Evolutionary conservation across 2,888 invertebrate genomes (phyloP).

Genomic region (Thalpophila matura): DNA sequence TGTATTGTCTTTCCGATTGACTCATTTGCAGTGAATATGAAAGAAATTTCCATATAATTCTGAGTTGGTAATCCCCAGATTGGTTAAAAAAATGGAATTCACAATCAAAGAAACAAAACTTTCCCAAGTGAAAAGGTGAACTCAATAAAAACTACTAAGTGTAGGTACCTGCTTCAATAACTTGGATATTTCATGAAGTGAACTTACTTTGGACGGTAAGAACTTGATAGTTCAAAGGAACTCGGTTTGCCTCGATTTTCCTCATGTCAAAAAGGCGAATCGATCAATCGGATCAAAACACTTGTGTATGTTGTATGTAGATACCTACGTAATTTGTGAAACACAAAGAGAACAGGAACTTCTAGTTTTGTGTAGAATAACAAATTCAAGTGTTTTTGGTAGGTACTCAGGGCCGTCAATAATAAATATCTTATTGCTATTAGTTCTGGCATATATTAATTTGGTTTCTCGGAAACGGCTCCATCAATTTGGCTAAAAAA

Average conservation of each 20-base stretch:
- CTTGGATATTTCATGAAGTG: slow-evolving; percentile 31
- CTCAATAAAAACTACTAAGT: slow-evolving; percentile 31
- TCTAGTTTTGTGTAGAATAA: slow-evolving; percentile 46
- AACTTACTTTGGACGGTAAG: slow-evolving; percentile 34
- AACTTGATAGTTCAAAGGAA: slow-evolving; percentile 46
- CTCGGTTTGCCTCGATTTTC: slow-evolving; percentile 27
- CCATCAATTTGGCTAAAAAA: no score
- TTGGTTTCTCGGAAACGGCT: no score
- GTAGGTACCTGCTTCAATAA: slow-evolving; percentile 21
- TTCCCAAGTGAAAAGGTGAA: slow-evolving; percentile 26
- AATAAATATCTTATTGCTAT: no score
- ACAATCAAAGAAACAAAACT: background rate
- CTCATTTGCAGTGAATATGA: background rate
- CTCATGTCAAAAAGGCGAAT: slow-evolving; percentile 40
- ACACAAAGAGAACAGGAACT: slow-evolving; percentile 26
- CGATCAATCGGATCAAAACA: slow-evolving; percentile 49
- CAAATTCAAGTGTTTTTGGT: slow-evolving; percentile 31
- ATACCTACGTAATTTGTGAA: slow-evolving; percentile 36
- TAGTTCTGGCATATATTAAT: no score
- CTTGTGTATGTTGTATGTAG: slow-evolving; percentile 33
- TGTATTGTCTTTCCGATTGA: background rate
- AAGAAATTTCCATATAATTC: background rate
- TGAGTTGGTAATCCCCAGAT: slow-evolving; percentile 3
- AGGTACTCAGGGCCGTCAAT: slow-evolving; percentile 18
- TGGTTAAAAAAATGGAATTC: slow-evolving; percentile 6